These are phyloP conservation scores for Macropodus opercularis DNA, from an alignment of 2,797 vertebrate genomes.

Conservation along the genomic window DNA sequence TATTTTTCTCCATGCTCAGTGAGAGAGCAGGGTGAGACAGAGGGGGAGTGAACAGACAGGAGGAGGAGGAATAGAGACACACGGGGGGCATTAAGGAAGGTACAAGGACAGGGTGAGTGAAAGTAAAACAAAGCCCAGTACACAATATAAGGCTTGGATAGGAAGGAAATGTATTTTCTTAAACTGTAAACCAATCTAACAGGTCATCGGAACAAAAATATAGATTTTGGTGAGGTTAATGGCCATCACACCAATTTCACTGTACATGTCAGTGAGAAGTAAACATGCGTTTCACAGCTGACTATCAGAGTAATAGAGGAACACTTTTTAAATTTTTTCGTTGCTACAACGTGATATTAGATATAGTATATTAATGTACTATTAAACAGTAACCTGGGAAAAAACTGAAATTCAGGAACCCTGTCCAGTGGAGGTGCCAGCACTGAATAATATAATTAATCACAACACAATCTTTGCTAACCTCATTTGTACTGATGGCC, in stretches of 20 bases:
- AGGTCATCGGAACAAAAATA: conserved; percentile 21
- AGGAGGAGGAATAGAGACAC: conserved; percentile 39
- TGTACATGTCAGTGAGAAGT: conserved; percentile 1
- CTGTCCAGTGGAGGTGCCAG: background rate
- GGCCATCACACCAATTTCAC: conserved; percentile 20
- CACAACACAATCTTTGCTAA: conserved; percentile 5
- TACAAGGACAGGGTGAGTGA: conserved; percentile 13
- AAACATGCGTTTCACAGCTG: background rate
- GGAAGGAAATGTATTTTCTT: conserved; percentile 6
- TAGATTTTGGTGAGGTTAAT: conserved; percentile 33
- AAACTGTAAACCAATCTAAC: background rate
- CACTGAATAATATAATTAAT: conserved; percentile 12
- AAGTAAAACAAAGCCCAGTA: conserved; percentile 20
- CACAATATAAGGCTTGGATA: background rate
- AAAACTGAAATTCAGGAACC: background rate
- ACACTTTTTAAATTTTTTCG: background rate
- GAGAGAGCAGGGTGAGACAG: conserved; percentile 63
- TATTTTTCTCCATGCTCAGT: conserved; percentile 73
- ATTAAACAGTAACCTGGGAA: conserved; percentile 2
- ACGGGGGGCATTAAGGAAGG: conserved; percentile 21
- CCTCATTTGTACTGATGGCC: background rate
- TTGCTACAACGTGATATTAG: conserved; percentile 8
- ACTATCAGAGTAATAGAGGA: conserved; percentile 12
- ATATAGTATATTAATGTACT: background rate
- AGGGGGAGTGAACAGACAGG: conserved; percentile 49